Evolutionary conservation across 2,797 vertebrate genomes (phyloP), one percentile per base, ranked within the genome.

Genomic region (Cryptoprocta ferox): DNA sequence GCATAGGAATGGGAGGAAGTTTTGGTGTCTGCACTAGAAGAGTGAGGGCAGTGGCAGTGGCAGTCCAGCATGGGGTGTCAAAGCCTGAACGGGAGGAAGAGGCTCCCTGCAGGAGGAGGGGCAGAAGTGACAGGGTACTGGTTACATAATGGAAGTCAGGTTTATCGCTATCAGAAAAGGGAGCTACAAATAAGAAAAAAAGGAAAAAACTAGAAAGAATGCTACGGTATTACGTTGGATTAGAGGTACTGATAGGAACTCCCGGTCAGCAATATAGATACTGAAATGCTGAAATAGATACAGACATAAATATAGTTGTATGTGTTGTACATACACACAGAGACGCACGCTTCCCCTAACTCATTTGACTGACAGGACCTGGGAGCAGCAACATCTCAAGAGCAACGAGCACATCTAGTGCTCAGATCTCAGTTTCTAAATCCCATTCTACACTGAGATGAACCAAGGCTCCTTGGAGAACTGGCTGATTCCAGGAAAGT

Each of bases 381-480:
- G 39, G 14, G 59, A 76, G 14, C 59, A 70, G 61, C n/a, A 65
- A 37, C 16, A 81, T 2, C 35, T n/a, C 78, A 37, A 28, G 1
- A 68, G 53, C 65, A 53, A 45, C 8, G 42, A 93, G 10, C 24
- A 59, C 19, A 63, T 6, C 11, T 1, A 30, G 26, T 24, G n/a
- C 32, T 15, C 26, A 61, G 76, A 76, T 91, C n/a, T 76, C 78
- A 28, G 88, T 87, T 91, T 86, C 42, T 87, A 93, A 82, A 76
- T 45, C 48, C 15, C 37, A 65, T 56, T 88, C 48, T 85, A 5
- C 15, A 48, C 45, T 59, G 39, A 91, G 80, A 85, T n/a, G 12
- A 73, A 79, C 21, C 4, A 86, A 19, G 35, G 30, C 7, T 95
- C 73, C 80, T 59, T 66, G 21, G 42, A 83, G 16, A 95, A 91